phyloP scores from a whole-genome alignment of 2,888 invertebrate genomes.

The Oscheius onirici region DNA sequence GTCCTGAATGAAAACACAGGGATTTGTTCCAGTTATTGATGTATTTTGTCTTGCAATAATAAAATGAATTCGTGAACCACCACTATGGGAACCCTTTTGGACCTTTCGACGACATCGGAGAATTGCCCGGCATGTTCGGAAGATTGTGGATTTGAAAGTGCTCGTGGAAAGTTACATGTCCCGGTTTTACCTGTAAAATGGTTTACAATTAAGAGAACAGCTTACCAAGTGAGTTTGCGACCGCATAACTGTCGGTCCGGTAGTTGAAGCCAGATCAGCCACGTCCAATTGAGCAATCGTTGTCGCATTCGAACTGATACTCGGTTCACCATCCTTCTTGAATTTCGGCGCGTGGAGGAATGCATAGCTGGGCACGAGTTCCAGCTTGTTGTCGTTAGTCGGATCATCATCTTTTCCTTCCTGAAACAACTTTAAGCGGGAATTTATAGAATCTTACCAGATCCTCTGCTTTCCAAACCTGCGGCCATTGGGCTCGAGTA shows the following conservation, averaged over 20 bases:
- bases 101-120: neutral
- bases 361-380: conserved; percentile 13
- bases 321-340: neutral
- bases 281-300: conserved; percentile 5
- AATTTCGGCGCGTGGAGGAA: conserved; percentile 16
- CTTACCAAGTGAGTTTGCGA: conserved; percentile 16
- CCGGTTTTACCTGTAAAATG: conserved; percentile 6
- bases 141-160: conserved; percentile 13
- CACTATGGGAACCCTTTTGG: neutral
- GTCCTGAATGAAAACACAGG: too few species aligned
- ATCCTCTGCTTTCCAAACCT: conserved; percentile 18
- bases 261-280: neutral
- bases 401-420: neutral
- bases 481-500: conserved; percentile 22
- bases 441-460: too few species aligned
- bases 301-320: neutral
- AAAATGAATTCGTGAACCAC: neutral
- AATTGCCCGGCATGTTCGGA: conserved; percentile 10
- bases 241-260: neutral
- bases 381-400: neutral
- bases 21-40: too few species aligned
- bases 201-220: neutral
- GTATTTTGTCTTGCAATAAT: too few species aligned
- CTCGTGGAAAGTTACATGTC: conserved; percentile 22
- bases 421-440: neutral